These are phyloP conservation scores for Drosophila repletoides DNA, from an alignment of 1,140 invertebrate genomes.

Conservation along the genomic window DNA sequence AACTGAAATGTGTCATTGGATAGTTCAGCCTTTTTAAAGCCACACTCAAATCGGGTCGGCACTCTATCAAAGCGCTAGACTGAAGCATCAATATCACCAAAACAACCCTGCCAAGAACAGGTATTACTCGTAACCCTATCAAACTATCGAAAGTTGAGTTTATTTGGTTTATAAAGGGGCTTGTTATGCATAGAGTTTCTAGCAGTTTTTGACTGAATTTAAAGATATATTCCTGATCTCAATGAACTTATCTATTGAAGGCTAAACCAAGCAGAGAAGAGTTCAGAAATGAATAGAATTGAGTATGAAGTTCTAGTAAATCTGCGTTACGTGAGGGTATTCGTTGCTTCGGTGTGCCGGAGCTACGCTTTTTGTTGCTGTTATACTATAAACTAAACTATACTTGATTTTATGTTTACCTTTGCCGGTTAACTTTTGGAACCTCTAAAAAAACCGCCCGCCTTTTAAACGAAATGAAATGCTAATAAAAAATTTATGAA, in stretches of 20 bases:
- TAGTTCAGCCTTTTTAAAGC: conserved; percentile 45
- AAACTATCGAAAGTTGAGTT: not conserved
- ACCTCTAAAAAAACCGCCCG: conserved; percentile 14
- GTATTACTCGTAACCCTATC: conserved; percentile 14
- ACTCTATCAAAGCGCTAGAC: conserved; percentile 21
- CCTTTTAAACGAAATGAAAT: conserved; percentile 5
- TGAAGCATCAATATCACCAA: conserved; percentile 20
- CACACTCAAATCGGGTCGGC: conserved; percentile 13
- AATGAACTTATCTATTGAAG: too few relatives aligned
- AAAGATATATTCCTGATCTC: too few relatives aligned
- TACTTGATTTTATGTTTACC: not conserved
- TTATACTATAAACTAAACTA: too few relatives aligned
- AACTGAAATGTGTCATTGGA: conserved; percentile 45
- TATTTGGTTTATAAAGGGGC: not conserved
- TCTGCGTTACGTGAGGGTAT: too few relatives aligned
- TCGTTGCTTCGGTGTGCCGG: conserved; percentile 12
- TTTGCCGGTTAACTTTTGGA: conserved; percentile 7
- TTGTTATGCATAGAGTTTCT: not conserved
- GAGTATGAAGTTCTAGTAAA: too few relatives aligned
- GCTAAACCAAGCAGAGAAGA: too few relatives aligned
- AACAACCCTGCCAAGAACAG: conserved; percentile 37
- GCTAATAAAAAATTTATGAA: conserved; percentile 48
- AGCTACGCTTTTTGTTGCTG: conserved; percentile 12
- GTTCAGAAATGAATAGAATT: too few relatives aligned
- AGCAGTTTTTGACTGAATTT: too few relatives aligned